Conservation (phyloP, 1,140 invertebrate species). For the Elysia chlorotica region DNA sequence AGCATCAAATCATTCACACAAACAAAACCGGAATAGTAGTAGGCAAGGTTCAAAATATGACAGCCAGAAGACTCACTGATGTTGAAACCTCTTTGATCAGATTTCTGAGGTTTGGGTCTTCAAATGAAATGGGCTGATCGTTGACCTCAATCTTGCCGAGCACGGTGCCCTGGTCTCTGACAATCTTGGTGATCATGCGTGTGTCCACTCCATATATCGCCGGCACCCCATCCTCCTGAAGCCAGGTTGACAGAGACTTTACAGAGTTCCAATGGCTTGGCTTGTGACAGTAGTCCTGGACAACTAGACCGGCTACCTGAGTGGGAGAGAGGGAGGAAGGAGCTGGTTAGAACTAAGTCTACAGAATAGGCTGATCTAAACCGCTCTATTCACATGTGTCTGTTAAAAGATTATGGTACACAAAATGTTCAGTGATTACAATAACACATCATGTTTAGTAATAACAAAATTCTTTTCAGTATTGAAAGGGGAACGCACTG, state of each 20-base stretch:
- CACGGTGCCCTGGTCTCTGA: constrained; percentile 43
- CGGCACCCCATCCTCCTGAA: constrained; percentile 39
- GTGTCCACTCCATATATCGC: constrained; percentile 50
- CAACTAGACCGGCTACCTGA: constrained; percentile 42
- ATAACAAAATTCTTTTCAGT: too few relatives aligned
- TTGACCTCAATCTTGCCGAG: constrained; percentile 53
- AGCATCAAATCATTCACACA: too few relatives aligned
- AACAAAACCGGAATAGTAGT: too few relatives aligned
- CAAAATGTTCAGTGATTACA: not conserved
- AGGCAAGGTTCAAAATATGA: too few relatives aligned
- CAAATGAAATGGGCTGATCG: constrained; percentile 40
- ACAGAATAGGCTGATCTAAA: too few relatives aligned
- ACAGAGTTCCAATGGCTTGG: constrained; percentile 50
- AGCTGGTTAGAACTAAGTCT: too few relatives aligned
- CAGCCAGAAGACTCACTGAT: too few relatives aligned
- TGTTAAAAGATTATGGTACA: not conserved
- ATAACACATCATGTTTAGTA: not conserved
- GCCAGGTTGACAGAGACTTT: constrained; percentile 42
- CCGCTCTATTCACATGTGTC: not conserved
- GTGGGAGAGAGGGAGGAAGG: not conserved
- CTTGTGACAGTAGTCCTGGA: constrained; percentile 46
- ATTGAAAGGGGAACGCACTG: too few relatives aligned
- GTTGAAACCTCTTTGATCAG: constrained; percentile 46
- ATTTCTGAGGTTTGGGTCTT: constrained; percentile 40
- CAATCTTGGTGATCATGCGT: constrained; percentile 42